phyloP scores from a whole-genome alignment of 2,888 invertebrate species.

The Oscheius sp. region DNA sequence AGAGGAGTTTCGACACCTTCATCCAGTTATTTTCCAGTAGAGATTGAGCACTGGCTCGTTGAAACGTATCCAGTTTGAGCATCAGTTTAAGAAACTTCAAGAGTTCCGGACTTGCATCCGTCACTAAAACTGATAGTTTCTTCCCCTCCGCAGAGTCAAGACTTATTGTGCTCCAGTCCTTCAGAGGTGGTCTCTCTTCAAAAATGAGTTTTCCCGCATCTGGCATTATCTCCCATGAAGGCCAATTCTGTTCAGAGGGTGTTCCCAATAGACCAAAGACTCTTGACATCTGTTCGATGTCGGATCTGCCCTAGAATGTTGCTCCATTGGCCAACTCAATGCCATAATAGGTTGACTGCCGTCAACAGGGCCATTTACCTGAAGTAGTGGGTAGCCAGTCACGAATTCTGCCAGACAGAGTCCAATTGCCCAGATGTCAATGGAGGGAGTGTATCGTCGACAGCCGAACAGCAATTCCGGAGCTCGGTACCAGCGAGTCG shows the following conservation, averaged over 20 bases:
- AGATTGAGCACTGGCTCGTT: slow-evolving; percentile 14
- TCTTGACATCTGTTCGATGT: slow-evolving; percentile 67
- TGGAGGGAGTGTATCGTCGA: slow-evolving; percentile 46
- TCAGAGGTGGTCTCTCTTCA: slow-evolving; percentile 43
- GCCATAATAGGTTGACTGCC: slow-evolving; percentile 15
- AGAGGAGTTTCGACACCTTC: not conserved
- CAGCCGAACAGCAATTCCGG: slow-evolving; percentile 66
- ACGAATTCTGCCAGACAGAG: slow-evolving; percentile 65
- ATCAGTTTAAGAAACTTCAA: slow-evolving; percentile 21
- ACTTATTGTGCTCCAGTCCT: slow-evolving; percentile 38
- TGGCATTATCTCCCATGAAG: slow-evolving; percentile 62
- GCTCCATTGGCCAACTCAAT: slow-evolving; percentile 1
- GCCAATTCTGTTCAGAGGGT: slow-evolving; percentile 63
- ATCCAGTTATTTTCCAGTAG: slow-evolving; percentile 15
- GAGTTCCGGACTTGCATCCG: slow-evolving; percentile 14
- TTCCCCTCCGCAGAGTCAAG: not conserved
- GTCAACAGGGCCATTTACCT: slow-evolving; percentile 40
- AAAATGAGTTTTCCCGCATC: slow-evolving; percentile 57
- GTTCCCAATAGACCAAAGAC: slow-evolving; percentile 65
- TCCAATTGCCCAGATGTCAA: slow-evolving; percentile 65
- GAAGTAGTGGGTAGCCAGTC: slow-evolving; percentile 60
- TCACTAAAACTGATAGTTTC: slow-evolving; percentile 17
- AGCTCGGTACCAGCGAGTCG: slow-evolving; percentile 68
- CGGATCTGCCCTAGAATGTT: slow-evolving; percentile 65
- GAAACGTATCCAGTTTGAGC: slow-evolving; percentile 27